These are phyloP conservation scores for Tamias sibiricus DNA, from an alignment of 2,113 vertebrate genomes.

Conservation along the genomic window DNA sequence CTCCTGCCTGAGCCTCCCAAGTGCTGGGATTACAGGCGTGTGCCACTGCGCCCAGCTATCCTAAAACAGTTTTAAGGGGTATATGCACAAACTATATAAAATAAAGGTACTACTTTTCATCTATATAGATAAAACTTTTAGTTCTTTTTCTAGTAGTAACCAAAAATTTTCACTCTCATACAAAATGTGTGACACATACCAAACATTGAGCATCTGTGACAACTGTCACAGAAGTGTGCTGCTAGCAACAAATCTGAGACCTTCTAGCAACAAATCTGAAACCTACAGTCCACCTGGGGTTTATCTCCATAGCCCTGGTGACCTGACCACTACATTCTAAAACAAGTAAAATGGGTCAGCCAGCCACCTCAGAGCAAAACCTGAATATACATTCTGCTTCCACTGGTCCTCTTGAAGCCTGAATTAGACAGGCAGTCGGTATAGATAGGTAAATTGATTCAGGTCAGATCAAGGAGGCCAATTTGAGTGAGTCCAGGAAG, in stretches of 20 bases:
- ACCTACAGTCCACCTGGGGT: not conserved
- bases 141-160: not conserved
- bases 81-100: slow-evolving; percentile 18
- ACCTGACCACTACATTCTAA: not conserved
- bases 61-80: slow-evolving; percentile 5
- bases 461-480: no score
- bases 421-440: no score
- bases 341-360: not conserved
- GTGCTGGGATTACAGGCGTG: no score
- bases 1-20: no score
- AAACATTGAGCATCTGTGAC: not conserved
- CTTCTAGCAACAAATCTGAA: not conserved
- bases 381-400: not conserved
- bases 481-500: no score
- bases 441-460: no score
- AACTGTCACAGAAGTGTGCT: not conserved
- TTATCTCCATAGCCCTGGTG: not conserved
- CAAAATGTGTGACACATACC: not conserved
- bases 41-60: no score
- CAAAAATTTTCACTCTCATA: not conserved
- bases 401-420: not conserved
- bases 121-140: slow-evolving; percentile 25
- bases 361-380: not conserved
- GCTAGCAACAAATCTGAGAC: not conserved
- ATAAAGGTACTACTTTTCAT: slow-evolving; percentile 24